These are phyloP conservation scores for Scomber colias DNA, from an alignment of 2,113 vertebrate genomes.

Conservation along the genomic window DNA sequence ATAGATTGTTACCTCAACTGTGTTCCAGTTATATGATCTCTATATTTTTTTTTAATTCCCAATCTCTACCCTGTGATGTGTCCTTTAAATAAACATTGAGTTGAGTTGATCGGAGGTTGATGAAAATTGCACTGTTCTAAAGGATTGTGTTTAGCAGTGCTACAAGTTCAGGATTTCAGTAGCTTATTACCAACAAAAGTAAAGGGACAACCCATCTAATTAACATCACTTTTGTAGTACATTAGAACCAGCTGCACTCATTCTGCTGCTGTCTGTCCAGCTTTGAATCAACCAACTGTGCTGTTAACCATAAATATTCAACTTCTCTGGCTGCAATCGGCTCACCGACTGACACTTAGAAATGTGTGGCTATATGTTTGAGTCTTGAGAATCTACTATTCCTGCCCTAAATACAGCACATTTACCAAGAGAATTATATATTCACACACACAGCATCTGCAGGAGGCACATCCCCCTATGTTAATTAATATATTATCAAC, in stretches of 20 bases:
- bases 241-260: neutral
- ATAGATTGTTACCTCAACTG: too few relatives aligned
- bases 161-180: too few relatives aligned
- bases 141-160: too few relatives aligned
- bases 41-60: too few relatives aligned
- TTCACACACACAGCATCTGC: neutral
- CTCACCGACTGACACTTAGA: constrained; percentile 4
- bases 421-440: constrained; percentile 37
- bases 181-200: too few relatives aligned
- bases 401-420: neutral
- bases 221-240: neutral
- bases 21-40: too few relatives aligned
- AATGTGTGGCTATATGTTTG: neutral
- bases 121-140: too few relatives aligned
- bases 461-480: neutral
- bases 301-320: constrained; percentile 2
- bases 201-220: too few relatives aligned
- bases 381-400: neutral
- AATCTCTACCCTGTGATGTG: too few relatives aligned
- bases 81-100: too few relatives aligned
- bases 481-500: constrained; percentile 25
- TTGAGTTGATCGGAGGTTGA: too few relatives aligned
- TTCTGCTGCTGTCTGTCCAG: constrained; percentile 8
- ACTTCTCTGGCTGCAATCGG: neutral
- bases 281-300: constrained; percentile 21